Percentiles rank a stretch among this genome's conserved stretches.
phyloP scores from a whole-genome alignment of 2,113 vertebrate species.

The Gallinago paraguaiae region DNA sequence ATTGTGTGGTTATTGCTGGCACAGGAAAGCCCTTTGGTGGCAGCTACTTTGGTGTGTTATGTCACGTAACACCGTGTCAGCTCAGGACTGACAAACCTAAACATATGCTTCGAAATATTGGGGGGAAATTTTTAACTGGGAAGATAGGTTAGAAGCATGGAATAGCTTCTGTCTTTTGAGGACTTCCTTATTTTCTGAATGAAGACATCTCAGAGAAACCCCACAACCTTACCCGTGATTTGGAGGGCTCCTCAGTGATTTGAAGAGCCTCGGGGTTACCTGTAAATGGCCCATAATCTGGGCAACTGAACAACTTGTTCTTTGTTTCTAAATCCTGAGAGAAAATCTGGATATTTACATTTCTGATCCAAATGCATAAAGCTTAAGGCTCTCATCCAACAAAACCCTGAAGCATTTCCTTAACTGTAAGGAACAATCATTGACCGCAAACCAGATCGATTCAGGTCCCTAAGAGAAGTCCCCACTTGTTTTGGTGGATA shows the following conservation, averaged over 20 bases:
- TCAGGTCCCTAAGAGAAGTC: not conserved
- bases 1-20: conserved; percentile 42
- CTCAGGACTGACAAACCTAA: not conserved
- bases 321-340: not conserved
- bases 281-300: not conserved
- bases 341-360: not conserved
- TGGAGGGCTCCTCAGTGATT: not conserved
- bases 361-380: not conserved
- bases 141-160: not conserved
- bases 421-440: not conserved
- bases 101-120: not conserved
- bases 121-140: not conserved
- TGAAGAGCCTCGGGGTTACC: not conserved
- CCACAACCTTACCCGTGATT: not conserved
- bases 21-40: not conserved
- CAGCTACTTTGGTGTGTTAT: not conserved
- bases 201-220: not conserved
- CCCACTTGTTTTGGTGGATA: not conserved
- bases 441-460: not conserved
- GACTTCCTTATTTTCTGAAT: not conserved
- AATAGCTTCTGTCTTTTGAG: not conserved
- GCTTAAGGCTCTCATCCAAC: not conserved
- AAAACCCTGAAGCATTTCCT: not conserved
- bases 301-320: not conserved
- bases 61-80: not conserved